A percentile compares a stretch with the other conserved stretches of the same genome.
Conservation (phyloP, 1,140 invertebrate species). For the Caenorhabditis elegans region DNA sequence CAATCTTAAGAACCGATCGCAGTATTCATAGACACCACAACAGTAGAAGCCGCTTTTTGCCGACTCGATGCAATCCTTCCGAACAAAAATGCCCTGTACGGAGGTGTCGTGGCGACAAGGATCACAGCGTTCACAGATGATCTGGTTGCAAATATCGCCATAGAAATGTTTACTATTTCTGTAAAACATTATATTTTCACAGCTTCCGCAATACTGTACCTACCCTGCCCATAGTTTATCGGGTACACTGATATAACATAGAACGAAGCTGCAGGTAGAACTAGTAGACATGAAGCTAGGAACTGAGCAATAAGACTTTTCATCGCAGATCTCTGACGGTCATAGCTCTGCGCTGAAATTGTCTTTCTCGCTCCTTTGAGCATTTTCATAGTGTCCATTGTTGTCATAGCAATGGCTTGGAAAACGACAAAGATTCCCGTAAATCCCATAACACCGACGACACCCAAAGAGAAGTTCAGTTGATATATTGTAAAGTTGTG, state of each 20-base stretch:
- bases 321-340: neutral
- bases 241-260: neutral
- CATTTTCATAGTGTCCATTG: neutral
- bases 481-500: too few relatives aligned
- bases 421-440: neutral
- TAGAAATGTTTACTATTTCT: neutral
- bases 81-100: neutral
- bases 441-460: neutral
- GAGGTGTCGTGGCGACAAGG: neutral
- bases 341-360: neutral
- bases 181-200: neutral
- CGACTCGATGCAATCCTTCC: neutral
- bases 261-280: neutral
- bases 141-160: neutral
- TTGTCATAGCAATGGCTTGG: neutral
- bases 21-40: neutral
- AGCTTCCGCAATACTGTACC: neutral
- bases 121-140: neutral
- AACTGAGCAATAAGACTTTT: neutral
- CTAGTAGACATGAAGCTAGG: neutral
- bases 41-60: neutral
- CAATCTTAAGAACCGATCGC: too few relatives aligned
- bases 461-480: too few relatives aligned
- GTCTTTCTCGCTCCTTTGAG: neutral
- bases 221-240: neutral